phyloP scores from a whole-genome alignment of 2,113 vertebrate genomes.

The Lepus timidus region DNA sequence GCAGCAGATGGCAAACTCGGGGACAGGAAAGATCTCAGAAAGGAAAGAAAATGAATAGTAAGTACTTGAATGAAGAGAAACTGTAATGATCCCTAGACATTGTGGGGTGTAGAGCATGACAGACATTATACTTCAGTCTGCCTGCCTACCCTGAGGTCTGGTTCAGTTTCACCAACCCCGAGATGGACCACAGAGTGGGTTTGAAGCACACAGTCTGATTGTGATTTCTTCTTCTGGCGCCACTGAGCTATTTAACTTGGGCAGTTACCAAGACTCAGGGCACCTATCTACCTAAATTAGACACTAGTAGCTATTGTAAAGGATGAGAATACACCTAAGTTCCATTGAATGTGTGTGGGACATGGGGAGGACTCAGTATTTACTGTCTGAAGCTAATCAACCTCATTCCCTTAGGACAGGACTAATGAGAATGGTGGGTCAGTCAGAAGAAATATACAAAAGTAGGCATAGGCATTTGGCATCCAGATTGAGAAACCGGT shows the following conservation, averaged over 20 bases:
- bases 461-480: too few relatives aligned
- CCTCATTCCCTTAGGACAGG: background rate
- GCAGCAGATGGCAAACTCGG: background rate
- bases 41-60: background rate
- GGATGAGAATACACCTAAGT: background rate
- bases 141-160: background rate
- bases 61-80: background rate
- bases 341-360: background rate
- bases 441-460: background rate
- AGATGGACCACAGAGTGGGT: background rate
- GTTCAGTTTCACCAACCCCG: background rate
- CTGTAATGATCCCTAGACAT: background rate
- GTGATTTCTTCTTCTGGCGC: background rate
- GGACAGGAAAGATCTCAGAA: background rate
- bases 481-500: too few relatives aligned
- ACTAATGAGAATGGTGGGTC: background rate
- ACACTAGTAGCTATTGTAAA: background rate
- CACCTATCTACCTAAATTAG: background rate
- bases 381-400: background rate
- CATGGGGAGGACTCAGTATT: background rate
- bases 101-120: background rate
- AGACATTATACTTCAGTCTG: background rate
- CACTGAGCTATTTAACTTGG: background rate
- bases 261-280: background rate
- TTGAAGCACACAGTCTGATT: background rate